Conservation (phyloP, 1,140 invertebrate genomes). For the Cherax quadricarinatus region DNA sequence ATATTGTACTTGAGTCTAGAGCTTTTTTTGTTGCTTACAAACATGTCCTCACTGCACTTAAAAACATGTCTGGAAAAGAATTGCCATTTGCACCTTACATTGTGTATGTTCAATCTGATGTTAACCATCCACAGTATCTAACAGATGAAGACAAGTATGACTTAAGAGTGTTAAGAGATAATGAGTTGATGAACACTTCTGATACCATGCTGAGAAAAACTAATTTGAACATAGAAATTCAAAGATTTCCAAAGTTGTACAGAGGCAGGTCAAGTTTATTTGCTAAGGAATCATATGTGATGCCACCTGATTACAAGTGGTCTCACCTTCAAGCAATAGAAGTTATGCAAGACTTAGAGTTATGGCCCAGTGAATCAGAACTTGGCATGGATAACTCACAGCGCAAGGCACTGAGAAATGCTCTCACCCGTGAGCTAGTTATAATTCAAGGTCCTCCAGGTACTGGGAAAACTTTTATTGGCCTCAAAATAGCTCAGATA, state of each 20-base stretch:
- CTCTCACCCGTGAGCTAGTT: constrained; percentile 78
- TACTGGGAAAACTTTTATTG: constrained; percentile 88
- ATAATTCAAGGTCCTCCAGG: constrained; percentile 88
- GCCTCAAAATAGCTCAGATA: constrained; percentile 82
- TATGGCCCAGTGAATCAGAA: constrained; percentile 40
- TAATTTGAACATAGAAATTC: neutral
- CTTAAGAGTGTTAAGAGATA: neutral
- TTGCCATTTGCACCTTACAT: constrained; percentile 20
- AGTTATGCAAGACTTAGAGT: constrained; percentile 49
- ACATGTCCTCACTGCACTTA: constrained; percentile 77
- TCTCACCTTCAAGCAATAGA: constrained; percentile 72
- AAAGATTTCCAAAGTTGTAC: constrained; percentile 75
- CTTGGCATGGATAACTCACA: constrained; percentile 76
- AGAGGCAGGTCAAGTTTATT: neutral
- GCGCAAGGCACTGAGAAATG: constrained; percentile 77
- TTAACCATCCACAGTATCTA: constrained; percentile 19
- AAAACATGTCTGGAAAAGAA: constrained; percentile 74
- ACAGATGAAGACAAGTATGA: constrained; percentile 2
- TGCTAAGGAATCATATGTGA: neutral
- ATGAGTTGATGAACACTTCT: constrained; percentile 1
- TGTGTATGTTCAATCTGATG: neutral
- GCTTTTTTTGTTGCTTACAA: constrained; percentile 79
- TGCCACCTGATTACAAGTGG: neutral
- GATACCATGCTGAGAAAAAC: neutral
- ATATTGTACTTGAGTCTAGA: constrained; percentile 77